Evolutionary conservation across 2,113 vertebrate species (phyloP).

Genomic region (Nothoprocta pentlandii): DNA sequence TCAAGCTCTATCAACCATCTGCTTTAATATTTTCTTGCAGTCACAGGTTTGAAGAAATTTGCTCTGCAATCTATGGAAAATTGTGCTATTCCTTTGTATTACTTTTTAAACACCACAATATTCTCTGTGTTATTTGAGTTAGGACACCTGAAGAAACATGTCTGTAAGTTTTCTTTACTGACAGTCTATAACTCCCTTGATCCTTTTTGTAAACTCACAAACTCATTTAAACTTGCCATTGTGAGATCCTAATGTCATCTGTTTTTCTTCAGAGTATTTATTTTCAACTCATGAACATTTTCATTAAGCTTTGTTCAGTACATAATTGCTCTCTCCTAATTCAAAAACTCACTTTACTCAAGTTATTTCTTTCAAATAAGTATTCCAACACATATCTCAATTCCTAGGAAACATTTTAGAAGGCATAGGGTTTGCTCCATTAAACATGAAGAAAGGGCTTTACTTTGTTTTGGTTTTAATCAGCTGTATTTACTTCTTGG

Average conservation of each 20-base stretch:
- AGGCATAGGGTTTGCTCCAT: neutral
- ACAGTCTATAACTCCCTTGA: neutral
- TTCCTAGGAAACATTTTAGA: neutral
- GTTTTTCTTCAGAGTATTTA: neutral
- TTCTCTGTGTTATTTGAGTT: neutral
- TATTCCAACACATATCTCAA: neutral
- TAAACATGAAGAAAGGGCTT: neutral
- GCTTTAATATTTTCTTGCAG: neutral
- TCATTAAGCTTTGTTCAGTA: neutral
- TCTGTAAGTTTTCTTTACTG: neutral
- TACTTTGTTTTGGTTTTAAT: neutral
- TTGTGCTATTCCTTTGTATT: too few species aligned
- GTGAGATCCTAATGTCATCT: neutral
- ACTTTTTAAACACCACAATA: neutral
- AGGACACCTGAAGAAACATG: neutral
- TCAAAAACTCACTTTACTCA: neutral
- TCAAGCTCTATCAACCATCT: neutral
- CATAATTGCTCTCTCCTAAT: neutral
- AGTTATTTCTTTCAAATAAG: neutral
- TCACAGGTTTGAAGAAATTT: neutral
- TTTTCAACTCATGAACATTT: neutral
- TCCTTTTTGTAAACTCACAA: rapidly evolving
- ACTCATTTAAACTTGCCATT: neutral
- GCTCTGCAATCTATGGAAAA: neutral
- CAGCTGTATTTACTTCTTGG: neutral